A percentile compares a stretch with the other conserved stretches of the same genome.
phyloP scores from a whole-genome alignment of 2,113 vertebrate species.

The Tiliqua scincoides region DNA sequence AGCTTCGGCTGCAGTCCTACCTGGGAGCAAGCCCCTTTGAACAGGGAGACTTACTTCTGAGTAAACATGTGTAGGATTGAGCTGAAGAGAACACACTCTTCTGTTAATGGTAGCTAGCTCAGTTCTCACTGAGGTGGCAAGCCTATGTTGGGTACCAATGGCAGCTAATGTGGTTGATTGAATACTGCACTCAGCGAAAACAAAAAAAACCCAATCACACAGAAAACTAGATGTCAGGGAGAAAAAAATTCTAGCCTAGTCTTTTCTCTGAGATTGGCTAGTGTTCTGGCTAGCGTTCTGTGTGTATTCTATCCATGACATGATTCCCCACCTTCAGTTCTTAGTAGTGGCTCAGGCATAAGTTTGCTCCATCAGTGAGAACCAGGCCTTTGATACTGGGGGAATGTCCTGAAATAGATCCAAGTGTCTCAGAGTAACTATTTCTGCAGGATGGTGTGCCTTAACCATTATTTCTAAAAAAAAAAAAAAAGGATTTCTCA shows the following conservation, averaged over 20 bases:
- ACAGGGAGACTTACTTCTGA: too few relatives aligned
- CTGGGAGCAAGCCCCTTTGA: too few relatives aligned
- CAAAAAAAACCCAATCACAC: not conserved
- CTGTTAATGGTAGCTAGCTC: not conserved
- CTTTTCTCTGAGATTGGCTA: not conserved
- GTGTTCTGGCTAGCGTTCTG: not conserved
- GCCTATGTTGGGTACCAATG: too few relatives aligned
- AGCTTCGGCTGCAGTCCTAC: too few relatives aligned
- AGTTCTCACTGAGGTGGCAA: not conserved
- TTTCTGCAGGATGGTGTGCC: not conserved
- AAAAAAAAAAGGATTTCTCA: too few relatives aligned
- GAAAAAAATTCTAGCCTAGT: not conserved
- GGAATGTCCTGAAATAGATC: not conserved
- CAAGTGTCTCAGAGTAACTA: not conserved
- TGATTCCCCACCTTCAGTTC: not conserved
- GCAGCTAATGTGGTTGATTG: not conserved
- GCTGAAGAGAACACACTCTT: not conserved
- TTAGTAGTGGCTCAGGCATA: not conserved
- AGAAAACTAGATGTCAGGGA: not conserved
- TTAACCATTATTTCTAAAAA: too few relatives aligned
- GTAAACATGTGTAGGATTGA: too few relatives aligned
- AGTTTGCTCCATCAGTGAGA: not conserved
- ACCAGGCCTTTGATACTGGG: not conserved
- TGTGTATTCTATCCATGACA: not conserved
- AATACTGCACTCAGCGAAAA: not conserved